Conservation (phyloP, 2,113 vertebrate species). For the Neoarius graeffei region DNA sequence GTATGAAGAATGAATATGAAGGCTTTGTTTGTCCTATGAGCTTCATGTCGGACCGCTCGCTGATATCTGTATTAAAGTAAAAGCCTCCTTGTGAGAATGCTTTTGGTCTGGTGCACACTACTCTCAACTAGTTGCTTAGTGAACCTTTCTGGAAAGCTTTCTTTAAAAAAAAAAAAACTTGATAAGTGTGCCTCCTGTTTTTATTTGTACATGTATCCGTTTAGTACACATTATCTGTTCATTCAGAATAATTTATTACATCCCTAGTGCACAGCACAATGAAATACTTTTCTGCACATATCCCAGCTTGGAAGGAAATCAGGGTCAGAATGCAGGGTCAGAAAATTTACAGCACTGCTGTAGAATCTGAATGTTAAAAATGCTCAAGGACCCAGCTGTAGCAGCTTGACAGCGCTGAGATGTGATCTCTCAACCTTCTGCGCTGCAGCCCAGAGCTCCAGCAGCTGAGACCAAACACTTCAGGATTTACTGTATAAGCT, state of each 20-base stretch:
- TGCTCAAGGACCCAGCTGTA: neutral
- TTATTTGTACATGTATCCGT: neutral
- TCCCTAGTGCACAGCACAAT: neutral
- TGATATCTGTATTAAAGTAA: neutral
- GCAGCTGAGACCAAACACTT: neutral
- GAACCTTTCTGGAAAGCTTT: neutral
- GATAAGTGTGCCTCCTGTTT: neutral
- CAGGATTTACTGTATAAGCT: too few species aligned
- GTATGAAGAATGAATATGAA: neutral
- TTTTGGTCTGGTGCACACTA: neutral
- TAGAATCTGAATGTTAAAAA: neutral
- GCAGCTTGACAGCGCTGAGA: neutral
- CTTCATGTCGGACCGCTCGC: neutral
- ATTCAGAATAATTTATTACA: neutral
- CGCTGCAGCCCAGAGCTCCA: neutral
- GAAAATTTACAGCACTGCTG: neutral
- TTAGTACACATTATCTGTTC: neutral
- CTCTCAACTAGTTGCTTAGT: neutral
- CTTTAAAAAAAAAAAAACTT: neutral
- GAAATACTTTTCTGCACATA: neutral
- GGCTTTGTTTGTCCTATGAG: neutral
- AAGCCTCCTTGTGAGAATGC: neutral
- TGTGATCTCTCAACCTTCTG: neutral
- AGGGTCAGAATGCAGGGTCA: neutral
- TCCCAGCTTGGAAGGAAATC: neutral